These are phyloP conservation scores for Hylyphantes graminicola DNA, from an alignment of 1,140 invertebrate species.

Conservation along the genomic window DNA sequence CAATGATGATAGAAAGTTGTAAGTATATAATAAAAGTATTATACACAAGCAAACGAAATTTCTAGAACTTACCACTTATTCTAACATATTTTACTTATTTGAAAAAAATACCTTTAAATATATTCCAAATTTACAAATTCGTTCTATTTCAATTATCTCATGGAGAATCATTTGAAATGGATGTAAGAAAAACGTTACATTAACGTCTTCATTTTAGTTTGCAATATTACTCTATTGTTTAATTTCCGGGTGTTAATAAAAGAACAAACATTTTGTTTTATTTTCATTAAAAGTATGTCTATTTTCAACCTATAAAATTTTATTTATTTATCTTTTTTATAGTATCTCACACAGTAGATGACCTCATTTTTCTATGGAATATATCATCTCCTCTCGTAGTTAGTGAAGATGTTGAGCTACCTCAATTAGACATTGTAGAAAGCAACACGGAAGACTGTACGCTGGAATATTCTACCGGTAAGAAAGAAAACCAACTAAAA, in stretches of 20 bases:
- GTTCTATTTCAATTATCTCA: neutral
- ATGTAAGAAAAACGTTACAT: too few species aligned
- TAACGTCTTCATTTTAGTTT: too few species aligned
- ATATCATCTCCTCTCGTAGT: conserved; percentile 66
- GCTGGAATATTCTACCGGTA: conserved; percentile 68
- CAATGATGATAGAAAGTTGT: conserved; percentile 67
- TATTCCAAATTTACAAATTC: neutral
- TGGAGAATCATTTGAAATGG: neutral
- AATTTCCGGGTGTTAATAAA: too few species aligned
- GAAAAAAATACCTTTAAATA: too few species aligned
- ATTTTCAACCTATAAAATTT: too few species aligned
- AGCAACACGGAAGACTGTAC: conserved; percentile 67
- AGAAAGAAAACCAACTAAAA: neutral
- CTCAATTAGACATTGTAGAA: conserved; percentile 67
- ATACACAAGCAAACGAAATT: too few species aligned
- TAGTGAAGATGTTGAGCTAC: conserved; percentile 67
- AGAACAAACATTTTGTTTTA: too few species aligned
- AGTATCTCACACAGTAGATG: conserved; percentile 69
- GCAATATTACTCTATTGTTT: too few species aligned
- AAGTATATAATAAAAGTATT: conserved; percentile 55
- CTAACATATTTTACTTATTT: too few species aligned
- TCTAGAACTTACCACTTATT: too few species aligned
- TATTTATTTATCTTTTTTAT: conserved; percentile 39
- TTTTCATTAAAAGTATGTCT: too few species aligned
- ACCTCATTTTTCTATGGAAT: conserved; percentile 68